A percentile compares a stretch with the other conserved stretches of the same genome.
Conservation (phyloP, 2,113 vertebrate species). For the Embiotoca jacksoni region DNA sequence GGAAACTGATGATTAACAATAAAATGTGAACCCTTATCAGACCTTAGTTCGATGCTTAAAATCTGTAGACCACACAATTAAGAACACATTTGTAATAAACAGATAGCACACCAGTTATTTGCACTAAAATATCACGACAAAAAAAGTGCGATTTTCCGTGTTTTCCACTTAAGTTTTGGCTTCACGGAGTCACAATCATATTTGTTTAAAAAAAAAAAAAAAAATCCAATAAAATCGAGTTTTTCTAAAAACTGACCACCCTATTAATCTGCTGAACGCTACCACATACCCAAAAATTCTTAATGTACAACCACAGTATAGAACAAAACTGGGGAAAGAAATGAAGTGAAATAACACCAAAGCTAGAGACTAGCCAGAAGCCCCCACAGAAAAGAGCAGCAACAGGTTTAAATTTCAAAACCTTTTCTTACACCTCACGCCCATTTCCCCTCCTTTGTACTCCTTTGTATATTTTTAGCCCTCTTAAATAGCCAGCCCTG, state of each 20-base stretch:
- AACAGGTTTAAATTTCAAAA: slow-evolving; percentile 19
- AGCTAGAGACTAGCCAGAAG: neutral
- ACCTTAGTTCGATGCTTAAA: too few relatives aligned
- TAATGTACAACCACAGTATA: neutral
- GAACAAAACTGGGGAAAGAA: neutral
- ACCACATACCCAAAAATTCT: too few relatives aligned
- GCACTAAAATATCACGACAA: neutral
- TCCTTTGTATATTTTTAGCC: slow-evolving; percentile 36
- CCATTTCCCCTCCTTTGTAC: slow-evolving; percentile 35
- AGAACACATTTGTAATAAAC: too few relatives aligned
- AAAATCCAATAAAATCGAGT: neutral
- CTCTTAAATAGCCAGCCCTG: slow-evolving; percentile 20
- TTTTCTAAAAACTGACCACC: neutral
- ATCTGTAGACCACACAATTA: too few relatives aligned
- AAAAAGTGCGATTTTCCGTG: neutral
- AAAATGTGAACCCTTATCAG: too few relatives aligned
- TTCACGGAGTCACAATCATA: neutral
- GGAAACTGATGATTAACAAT: too few relatives aligned
- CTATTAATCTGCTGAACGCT: too few relatives aligned
- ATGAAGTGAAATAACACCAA: slow-evolving; percentile 11
- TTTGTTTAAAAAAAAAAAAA: neutral
- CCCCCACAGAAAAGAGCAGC: neutral
- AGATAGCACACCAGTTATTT: too few relatives aligned
- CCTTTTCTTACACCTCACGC: slow-evolving; percentile 6
- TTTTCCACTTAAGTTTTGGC: neutral